phyloP scores from a whole-genome alignment of 2,888 invertebrate species.

The Blastobasis lacticolella region DNA sequence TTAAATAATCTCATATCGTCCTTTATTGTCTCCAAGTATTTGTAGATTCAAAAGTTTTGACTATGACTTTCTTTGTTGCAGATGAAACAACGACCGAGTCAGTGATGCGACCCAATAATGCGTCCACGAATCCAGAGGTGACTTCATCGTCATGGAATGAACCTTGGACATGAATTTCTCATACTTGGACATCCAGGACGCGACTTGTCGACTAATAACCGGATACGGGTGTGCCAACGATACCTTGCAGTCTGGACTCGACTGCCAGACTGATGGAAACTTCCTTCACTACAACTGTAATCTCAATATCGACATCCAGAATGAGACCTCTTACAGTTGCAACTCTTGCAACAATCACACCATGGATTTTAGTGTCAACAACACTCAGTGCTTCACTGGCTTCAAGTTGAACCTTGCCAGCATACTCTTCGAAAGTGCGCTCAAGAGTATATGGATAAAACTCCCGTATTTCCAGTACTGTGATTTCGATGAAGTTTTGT shows the following conservation, averaged over 20 bases:
- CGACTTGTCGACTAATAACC: constrained; percentile 42
- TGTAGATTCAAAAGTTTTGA: no score
- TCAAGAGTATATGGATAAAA: constrained; percentile 56
- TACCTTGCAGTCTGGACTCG: constrained; percentile 33
- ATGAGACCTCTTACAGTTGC: constrained; percentile 64
- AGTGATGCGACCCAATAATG: no score
- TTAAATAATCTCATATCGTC: no score
- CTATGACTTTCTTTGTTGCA: no score
- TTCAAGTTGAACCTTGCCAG: constrained; percentile 58
- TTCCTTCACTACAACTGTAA: constrained; percentile 34
- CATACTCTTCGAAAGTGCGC: constrained; percentile 52
- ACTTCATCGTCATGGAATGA: no score
- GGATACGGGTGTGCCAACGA: constrained; percentile 39
- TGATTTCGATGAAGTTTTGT: constrained; percentile 45
- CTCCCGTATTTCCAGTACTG: constrained; percentile 46
- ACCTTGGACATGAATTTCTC: no score
- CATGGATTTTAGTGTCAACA: constrained; percentile 41
- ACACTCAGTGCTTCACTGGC: constrained; percentile 49
- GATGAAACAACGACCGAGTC: no score
- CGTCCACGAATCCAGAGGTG: no score
- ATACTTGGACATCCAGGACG: constrained; percentile 31
- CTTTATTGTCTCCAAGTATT: no score
- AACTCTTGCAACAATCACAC: constrained; percentile 39
- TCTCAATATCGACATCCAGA: constrained; percentile 56
- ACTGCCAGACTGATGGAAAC: constrained; percentile 34